These are phyloP conservation scores for Sanderia malayensis DNA, from an alignment of 30 jellyfish, hydroid and myxozoan species.

Conservation along the genomic window DNA sequence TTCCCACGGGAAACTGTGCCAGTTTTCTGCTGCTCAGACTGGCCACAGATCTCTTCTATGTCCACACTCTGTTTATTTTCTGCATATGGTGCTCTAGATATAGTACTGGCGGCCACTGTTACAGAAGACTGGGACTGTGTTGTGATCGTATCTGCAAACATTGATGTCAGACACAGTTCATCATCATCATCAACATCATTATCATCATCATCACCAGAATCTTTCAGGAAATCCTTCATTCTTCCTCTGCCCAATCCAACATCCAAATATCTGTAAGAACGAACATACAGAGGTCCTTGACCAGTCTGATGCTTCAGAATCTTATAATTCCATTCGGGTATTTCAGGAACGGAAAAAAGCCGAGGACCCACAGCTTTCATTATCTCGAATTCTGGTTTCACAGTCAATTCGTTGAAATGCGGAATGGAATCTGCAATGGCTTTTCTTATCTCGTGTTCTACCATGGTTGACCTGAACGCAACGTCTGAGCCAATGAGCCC, in stretches of 20 bases:
- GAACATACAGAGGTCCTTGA: background rate
- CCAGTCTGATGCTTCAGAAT: background rate
- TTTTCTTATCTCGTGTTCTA: too few relatives aligned
- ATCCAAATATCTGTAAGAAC: background rate
- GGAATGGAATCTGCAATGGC: too few relatives aligned
- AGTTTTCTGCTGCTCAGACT: too few relatives aligned
- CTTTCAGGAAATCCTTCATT: background rate
- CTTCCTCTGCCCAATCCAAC: background rate
- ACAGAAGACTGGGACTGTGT: background rate
- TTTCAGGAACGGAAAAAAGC: too few relatives aligned
- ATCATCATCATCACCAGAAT: background rate
- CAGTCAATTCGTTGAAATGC: too few relatives aligned
- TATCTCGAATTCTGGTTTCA: too few relatives aligned
- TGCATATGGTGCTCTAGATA: conserved; percentile 1
- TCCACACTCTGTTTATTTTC: too few relatives aligned
- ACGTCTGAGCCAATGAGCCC: too few relatives aligned
- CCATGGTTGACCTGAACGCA: too few relatives aligned
- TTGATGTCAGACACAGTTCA: background rate
- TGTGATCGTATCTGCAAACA: background rate
- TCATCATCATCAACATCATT: background rate
- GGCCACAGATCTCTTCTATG: too few relatives aligned
- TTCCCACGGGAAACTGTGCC: too few relatives aligned
- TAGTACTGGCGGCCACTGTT: background rate
- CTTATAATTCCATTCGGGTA: background rate
- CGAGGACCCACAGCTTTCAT: too few relatives aligned